Base-by-base conservation (phyloP, 2,113 vertebrate genomes). In the Lasiurus borealis region DNA sequence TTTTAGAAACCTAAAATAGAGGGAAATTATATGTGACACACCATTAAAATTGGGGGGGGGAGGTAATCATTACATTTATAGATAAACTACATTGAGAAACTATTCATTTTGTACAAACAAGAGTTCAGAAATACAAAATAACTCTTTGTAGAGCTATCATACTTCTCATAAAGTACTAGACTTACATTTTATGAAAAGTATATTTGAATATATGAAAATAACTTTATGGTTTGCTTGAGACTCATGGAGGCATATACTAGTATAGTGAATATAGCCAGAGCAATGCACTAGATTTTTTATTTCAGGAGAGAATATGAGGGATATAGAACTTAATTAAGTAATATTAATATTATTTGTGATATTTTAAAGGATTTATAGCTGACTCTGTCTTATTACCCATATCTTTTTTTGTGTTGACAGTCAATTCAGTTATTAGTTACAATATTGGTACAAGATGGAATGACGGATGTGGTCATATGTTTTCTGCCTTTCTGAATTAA, bases 401-500 rank as follows among this genome's bases (percentile, higher is more conserved):
- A 68, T 96, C 84, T 75, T 3, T 40, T 96, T 88, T 84, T 96
- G 13, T 96, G 84, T 97, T 97, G 94, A 87, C 34, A 52, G 81
- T 29, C 94, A 34, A 86, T 94, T 76, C 90, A 97, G 75, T 82
- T 95, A 76, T 96, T 48, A 73, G 80, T 97, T 97, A 14, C 85
- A 71, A 27, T 87, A 76, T 62, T 91, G 54, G 76, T 57, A 92
- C 46, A 91, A 97, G 96, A 95, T 69, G 48, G 52, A 85, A 90
- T 96, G 46, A 46, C 90, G 57, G 34, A 92, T 72, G 8, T 95
- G 31, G 21, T 97, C 36, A 0, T 93, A 25, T 83, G 86, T 92
- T 98, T 96, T 92, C 25, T 85, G n/a, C 64, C 75, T 97, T 81
- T 98, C 73, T 97, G 23, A 90, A 78, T 97, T 75, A 75, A 85